A percentile compares a stretch with the other conserved stretches of the same genome.
Evolutionary conservation across 2,797 vertebrate genomes (phyloP).

Genomic region (Cephalopachus bancanus): DNA sequence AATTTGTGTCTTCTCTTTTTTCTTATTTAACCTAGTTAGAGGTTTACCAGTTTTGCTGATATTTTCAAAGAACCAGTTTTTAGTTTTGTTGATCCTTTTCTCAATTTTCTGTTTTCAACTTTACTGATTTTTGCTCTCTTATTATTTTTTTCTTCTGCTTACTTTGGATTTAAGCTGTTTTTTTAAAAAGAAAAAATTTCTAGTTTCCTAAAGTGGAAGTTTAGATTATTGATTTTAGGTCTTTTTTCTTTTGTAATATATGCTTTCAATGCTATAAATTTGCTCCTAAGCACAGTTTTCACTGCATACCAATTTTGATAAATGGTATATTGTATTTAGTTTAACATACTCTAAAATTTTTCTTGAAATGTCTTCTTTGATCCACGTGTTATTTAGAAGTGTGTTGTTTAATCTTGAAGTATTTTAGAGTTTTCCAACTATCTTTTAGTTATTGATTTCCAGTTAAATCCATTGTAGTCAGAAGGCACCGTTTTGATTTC

Average conservation of each 20-base stretch:
- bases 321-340: neutral
- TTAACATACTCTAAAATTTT: neutral
- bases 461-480: neutral
- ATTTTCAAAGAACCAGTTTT: neutral
- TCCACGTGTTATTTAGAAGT: neutral
- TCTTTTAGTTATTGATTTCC: neutral
- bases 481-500: neutral
- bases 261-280: neutral
- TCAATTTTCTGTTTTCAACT: neutral
- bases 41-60: neutral
- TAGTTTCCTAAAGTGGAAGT: neutral
- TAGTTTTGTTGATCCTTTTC: neutral
- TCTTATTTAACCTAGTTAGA: neutral
- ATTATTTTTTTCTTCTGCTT: neutral
- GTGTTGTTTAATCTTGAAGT: neutral
- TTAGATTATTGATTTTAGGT: neutral
- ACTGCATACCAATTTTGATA: neutral
- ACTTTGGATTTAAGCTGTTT: neutral
- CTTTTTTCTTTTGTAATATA: neutral
- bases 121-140: neutral
- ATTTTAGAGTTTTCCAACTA: neutral
- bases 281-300: neutral
- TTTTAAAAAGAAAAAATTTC: neutral
- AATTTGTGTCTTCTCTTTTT: neutral
- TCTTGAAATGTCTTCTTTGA: neutral